These are phyloP conservation scores for Steinernema scapterisci DNA, from an alignment of 2,888 invertebrate species.

Conservation along the genomic window DNA sequence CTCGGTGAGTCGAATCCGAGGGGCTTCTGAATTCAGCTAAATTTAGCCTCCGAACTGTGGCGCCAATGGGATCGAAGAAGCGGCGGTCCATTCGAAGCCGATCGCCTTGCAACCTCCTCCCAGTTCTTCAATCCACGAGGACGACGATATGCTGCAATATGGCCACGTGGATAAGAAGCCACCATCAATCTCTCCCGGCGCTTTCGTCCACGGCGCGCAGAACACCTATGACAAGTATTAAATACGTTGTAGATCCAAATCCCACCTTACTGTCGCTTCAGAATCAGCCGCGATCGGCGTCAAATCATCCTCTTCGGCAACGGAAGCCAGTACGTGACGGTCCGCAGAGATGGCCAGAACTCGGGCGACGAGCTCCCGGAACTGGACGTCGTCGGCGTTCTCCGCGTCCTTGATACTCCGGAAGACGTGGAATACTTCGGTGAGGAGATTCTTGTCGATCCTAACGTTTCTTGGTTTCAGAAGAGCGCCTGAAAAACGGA, in stretches of 20 bases:
- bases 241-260: not conserved
- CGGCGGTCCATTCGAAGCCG: slow-evolving; percentile 17
- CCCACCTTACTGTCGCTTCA: not conserved
- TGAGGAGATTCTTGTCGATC: slow-evolving; percentile 17
- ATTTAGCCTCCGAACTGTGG: slow-evolving; percentile 28
- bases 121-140: not conserved
- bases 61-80: not conserved
- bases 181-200: not conserved
- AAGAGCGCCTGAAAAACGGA: slow-evolving; percentile 25
- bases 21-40: not conserved
- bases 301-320: slow-evolving; percentile 33
- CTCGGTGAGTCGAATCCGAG: slow-evolving; percentile 49
- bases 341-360: not conserved
- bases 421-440: slow-evolving; percentile 60
- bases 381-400: slow-evolving; percentile 57
- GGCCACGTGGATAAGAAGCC: not conserved
- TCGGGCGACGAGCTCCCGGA: slow-evolving; percentile 38
- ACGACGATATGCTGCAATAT: slow-evolving; percentile 1
- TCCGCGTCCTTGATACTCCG: slow-evolving; percentile 61
- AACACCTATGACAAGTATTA: not conserved
- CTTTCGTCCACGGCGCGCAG: slow-evolving; percentile 2
- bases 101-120: not conserved
- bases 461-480: not conserved
- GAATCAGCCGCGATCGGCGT: not conserved
- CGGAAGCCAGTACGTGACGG: slow-evolving; percentile 9